Conservation (phyloP, 2,113 vertebrate species). For the Sus scrofa region DNA sequence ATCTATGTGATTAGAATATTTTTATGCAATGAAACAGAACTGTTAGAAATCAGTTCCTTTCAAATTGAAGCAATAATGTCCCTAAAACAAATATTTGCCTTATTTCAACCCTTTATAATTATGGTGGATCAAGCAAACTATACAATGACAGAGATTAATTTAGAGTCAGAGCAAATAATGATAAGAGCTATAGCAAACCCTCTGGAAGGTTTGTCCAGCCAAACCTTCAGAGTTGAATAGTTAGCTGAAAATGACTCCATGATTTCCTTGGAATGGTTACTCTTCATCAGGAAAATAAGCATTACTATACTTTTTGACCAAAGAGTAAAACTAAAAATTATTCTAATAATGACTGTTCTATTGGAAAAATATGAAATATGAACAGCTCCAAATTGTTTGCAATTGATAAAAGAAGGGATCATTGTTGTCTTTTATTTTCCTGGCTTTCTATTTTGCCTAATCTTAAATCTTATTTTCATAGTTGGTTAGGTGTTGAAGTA, state of each 20-base stretch:
- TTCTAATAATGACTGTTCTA: background rate
- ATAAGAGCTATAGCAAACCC: constrained; percentile 53
- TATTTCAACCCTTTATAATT: constrained; percentile 71
- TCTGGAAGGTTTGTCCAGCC: constrained; percentile 67
- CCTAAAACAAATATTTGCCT: constrained; percentile 72
- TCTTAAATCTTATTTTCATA: background rate
- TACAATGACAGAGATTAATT: constrained; percentile 70
- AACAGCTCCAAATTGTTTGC: background rate
- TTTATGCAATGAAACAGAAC: constrained; percentile 52
- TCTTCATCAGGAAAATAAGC: constrained; percentile 56
- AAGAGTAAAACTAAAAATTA: constrained; percentile 40
- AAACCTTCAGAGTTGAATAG: constrained; percentile 47
- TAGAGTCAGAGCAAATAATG: constrained; percentile 79
- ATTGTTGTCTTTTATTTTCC: background rate
- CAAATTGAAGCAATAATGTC: constrained; percentile 60
- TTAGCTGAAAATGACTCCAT: constrained; percentile 1
- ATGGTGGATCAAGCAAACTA: constrained; percentile 72
- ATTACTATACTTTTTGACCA: constrained; percentile 60
- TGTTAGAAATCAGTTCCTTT: constrained; percentile 62
- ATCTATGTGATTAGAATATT: constrained; percentile 6
- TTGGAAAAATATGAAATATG: constrained; percentile 4
- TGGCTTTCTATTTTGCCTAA: background rate
- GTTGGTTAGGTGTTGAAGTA: constrained; percentile 19
- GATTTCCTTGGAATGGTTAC: constrained; percentile 67
- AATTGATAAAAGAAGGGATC: background rate